A percentile compares a stretch with the other conserved stretches of the same genome.
These are phyloP conservation scores for Picathartes gymnocephalus DNA, from an alignment of 2,113 vertebrate genomes.

Conservation along the genomic window DNA sequence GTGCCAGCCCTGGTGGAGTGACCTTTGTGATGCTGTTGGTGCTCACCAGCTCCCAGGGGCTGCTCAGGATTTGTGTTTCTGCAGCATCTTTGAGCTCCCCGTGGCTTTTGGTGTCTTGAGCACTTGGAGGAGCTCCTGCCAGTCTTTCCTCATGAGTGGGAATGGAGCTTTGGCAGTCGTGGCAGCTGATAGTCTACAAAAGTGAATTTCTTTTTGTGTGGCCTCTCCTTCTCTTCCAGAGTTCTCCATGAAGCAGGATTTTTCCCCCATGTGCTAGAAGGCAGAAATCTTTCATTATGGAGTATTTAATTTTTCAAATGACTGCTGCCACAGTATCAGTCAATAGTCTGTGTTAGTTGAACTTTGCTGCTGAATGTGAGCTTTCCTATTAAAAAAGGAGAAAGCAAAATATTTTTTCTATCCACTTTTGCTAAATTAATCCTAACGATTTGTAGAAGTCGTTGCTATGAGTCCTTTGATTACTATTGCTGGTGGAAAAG, in stretches of 20 bases:
- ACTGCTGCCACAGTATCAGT: not conserved
- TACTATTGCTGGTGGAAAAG: not conserved
- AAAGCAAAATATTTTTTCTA: not conserved
- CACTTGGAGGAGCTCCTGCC: not conserved
- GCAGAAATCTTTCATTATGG: not conserved
- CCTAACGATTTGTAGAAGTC: not conserved
- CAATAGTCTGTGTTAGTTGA: not conserved
- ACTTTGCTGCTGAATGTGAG: not conserved
- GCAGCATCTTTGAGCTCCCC: not conserved
- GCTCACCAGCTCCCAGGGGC: not conserved
- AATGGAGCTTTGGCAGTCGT: not conserved
- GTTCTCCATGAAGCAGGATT: not conserved
- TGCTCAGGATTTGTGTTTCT: not conserved
- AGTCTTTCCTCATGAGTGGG: not conserved
- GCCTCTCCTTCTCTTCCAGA: not conserved
- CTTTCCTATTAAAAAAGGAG: not conserved
- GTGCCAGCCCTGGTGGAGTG: not conserved
- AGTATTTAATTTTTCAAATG: not conserved
- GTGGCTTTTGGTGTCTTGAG: not conserved
- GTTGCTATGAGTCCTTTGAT: not conserved
- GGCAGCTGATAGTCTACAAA: not conserved
- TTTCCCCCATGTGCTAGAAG: not conserved
- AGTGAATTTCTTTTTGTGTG: not conserved
- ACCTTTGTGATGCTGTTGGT: rapidly evolving
- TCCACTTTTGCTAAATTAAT: not conserved